A percentile compares a stretch with the other conserved stretches of the same genome.
Evolutionary conservation across 2,888 invertebrate species (phyloP).

Genomic region (Folsomia candida): DNA sequence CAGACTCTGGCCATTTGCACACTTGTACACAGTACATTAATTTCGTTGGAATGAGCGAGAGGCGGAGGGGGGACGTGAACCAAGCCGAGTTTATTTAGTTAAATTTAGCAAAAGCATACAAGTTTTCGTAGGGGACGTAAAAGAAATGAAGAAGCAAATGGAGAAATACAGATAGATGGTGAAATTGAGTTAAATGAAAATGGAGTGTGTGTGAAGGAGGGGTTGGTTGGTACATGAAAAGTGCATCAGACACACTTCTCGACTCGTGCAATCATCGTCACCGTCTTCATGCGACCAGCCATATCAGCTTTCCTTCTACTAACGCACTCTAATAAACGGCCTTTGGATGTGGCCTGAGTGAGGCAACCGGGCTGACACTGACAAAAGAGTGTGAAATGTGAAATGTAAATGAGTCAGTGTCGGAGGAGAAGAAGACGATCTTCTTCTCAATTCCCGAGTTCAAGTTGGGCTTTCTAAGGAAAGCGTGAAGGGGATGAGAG

Average conservation of each 20-base stretch:
- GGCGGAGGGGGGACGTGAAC: not conserved
- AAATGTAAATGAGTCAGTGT: not conserved
- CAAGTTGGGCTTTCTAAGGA: not conserved
- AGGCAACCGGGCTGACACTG: not conserved
- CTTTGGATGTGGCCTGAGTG: not conserved
- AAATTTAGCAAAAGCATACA: not conserved
- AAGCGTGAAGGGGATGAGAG: not conserved
- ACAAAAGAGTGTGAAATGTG: not conserved
- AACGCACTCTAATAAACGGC: not conserved
- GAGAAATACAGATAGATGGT: slow-evolving; percentile 40
- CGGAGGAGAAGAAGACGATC: no score
- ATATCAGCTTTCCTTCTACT: not conserved
- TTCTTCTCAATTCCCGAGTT: not conserved
- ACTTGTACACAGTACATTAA: not conserved
- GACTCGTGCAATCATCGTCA: not conserved
- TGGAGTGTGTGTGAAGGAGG: slow-evolving; percentile 40
- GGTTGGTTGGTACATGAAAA: slow-evolving; percentile 39
- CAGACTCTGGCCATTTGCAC: not conserved
- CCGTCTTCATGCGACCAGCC: not conserved
- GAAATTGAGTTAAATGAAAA: slow-evolving; percentile 46
- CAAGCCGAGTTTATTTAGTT: not conserved
- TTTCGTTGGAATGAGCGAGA: slow-evolving; percentile 23
- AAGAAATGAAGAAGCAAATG: slow-evolving; percentile 12
- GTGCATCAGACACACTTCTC: slow-evolving; percentile 36
- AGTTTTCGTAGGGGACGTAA: slow-evolving; percentile 3